These are phyloP conservation scores for Baryphthengus martii DNA, from an alignment of 2,113 vertebrate species.

Conservation along the genomic window DNA sequence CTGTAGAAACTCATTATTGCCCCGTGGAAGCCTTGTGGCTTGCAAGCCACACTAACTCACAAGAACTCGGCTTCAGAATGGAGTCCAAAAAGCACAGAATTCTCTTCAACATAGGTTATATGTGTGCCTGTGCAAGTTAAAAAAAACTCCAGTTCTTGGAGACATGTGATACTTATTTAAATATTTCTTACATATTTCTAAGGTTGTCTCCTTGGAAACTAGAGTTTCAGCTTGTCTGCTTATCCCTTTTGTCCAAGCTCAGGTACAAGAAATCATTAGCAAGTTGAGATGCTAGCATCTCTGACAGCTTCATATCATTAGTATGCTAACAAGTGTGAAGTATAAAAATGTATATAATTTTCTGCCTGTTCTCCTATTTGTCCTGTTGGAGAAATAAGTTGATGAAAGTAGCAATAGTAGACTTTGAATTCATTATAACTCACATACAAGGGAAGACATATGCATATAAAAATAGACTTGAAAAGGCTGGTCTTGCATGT, in stretches of 20 bases:
- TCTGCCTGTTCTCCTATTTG: conserved; percentile 4
- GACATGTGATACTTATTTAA: background rate
- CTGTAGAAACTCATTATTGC: background rate
- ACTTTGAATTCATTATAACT: background rate
- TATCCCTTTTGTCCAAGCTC: background rate
- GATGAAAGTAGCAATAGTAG: background rate
- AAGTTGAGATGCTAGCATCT: background rate
- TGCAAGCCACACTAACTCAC: background rate
- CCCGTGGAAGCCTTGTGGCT: background rate
- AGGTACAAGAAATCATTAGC: conserved; percentile 35
- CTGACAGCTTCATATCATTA: conserved; percentile 36
- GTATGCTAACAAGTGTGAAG: background rate
- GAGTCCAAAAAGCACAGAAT: background rate
- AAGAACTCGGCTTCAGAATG: background rate
- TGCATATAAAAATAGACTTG: background rate
- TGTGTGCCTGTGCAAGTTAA: background rate
- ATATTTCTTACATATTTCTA: conserved; percentile 27
- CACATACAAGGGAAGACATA: background rate
- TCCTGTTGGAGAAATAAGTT: background rate
- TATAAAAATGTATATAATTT: conserved; percentile 39
- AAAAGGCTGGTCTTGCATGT: background rate
- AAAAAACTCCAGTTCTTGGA: background rate
- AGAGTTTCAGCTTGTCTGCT: conserved; percentile 29
- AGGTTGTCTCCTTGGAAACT: conserved; percentile 57
- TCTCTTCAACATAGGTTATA: background rate